phyloP scores from a whole-genome alignment of 1,140 invertebrate genomes.

The Colletes gigas region DNA sequence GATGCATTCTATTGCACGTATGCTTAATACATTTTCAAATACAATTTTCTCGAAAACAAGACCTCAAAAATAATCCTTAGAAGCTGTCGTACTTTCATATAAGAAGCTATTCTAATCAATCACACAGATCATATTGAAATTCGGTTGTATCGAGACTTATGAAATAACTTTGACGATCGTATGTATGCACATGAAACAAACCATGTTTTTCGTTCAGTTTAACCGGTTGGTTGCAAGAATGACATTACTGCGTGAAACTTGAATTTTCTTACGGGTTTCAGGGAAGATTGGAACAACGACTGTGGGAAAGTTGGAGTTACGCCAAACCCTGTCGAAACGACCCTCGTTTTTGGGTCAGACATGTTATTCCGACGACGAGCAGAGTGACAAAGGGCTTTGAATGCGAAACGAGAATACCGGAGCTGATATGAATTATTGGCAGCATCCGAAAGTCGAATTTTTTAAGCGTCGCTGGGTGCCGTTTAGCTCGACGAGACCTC shows the following conservation, averaged over 20 bases:
- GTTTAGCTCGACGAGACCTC: background rate
- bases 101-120: too few species aligned
- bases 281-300: background rate
- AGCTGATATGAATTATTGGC: slow-evolving; percentile 37
- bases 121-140: too few species aligned
- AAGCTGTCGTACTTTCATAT: too few species aligned
- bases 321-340: slow-evolving; percentile 19
- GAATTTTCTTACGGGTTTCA: slow-evolving; percentile 8
- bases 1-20: too few species aligned
- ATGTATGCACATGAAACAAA: too few species aligned
- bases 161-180: too few species aligned
- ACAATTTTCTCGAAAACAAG: too few species aligned
- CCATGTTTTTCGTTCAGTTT: too few species aligned
- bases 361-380: slow-evolving; percentile 29
- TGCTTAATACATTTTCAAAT: too few species aligned
- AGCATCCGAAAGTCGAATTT: slow-evolving; percentile 30
- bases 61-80: too few species aligned
- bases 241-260: background rate
- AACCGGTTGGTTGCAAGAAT: too few species aligned
- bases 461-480: background rate
- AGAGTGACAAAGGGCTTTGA: slow-evolving; percentile 38
- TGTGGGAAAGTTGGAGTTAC: slow-evolving; percentile 18
- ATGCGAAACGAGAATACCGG: slow-evolving; percentile 33
- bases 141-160: too few species aligned
- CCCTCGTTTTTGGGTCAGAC: slow-evolving; percentile 39